phyloP scores from a whole-genome alignment of 2,797 vertebrate genomes.

The Danio choprae region DNA sequence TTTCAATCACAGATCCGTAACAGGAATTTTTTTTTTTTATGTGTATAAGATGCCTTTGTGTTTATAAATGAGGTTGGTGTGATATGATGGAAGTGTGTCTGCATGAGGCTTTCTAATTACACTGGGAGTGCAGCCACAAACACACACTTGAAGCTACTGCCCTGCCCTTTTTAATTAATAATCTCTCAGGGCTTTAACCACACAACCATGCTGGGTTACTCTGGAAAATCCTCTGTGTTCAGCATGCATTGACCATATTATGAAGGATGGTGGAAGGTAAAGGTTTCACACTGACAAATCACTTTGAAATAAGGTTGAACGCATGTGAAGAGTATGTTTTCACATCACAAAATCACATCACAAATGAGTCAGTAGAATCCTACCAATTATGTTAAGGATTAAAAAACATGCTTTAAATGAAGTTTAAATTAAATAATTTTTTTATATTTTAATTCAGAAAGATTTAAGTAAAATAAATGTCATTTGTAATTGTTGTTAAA shows the following conservation, averaged over 20 bases:
- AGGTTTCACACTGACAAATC: no score
- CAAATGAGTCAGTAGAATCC: no score
- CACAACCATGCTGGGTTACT: not conserved
- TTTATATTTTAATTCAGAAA: no score
- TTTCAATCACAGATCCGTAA: conserved; percentile 17
- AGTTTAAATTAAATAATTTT: no score
- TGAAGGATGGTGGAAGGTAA: not conserved
- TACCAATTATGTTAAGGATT: no score
- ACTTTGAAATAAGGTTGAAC: no score
- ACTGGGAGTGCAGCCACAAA: conserved; percentile 12
- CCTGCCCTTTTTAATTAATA: conserved; percentile 36
- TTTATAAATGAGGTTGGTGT: not conserved
- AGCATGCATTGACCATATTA: not conserved
- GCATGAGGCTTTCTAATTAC: conserved; percentile 34
- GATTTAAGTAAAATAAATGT: no score
- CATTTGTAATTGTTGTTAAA: no score
- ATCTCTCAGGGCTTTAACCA: not conserved
- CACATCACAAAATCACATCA: no score
- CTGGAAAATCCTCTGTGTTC: not conserved
- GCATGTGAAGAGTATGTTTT: no score
- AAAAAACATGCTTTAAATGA: no score
- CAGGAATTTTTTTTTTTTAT: not conserved
- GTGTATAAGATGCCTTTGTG: not conserved
- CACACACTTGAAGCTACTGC: conserved; percentile 6
- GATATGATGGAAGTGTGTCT: conserved; percentile 22